Evolutionary conservation across 64 coral and sea anemone genomes (phyloP), one percentile per base, ranked within the genome.

Genomic region (Exaiptasia diaphana): DNA sequence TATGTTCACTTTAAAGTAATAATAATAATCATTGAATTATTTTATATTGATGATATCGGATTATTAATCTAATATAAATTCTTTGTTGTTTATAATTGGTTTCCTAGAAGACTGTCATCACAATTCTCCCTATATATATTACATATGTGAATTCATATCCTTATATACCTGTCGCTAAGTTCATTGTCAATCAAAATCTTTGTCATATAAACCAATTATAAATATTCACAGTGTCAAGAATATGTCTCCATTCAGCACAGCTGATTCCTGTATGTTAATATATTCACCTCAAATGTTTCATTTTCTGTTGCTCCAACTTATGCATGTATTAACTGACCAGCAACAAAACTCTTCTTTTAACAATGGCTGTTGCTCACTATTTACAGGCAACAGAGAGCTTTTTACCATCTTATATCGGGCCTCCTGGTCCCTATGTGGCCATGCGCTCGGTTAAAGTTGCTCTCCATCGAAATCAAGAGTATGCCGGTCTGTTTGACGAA

Each of bases 391-490:
- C 72, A 83, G 62, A 90, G 67, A 82, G 76, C 73, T 52, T 55
- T 89, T 61, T 58, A 57, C n/a, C 56, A 61, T 85, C 59, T 65
- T 68, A 71, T 83, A 76, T 46, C 54, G 73, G 85, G 86, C 91
- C 80, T 64, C 67, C 71, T 77, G 68, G 82, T 64, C 86, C 90
- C 85, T 64, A 99, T 99, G 95, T 88, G 76, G 95, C 85, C 90
- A 99, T 99, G 95, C 95, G 89, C 79, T 89, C 87, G 50, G 85
- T 82, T 25, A 99, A 99, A 85, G 85, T 68, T 41, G 73, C 53
- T 58, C 70, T 91, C 36, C 46, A 36, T 53, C 92, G 67, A 81
- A 93, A 64, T 89, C 38, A 85, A 57, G 95, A 99, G 45, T 85
- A 83, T 64, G 85, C 85, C 42, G 90, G 90, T 41, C 68, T 99